Percentiles rank a stretch among this genome's conserved stretches.
phyloP scores from a whole-genome alignment of 1,140 invertebrate species.

The Acromyrmex charruanus region DNA sequence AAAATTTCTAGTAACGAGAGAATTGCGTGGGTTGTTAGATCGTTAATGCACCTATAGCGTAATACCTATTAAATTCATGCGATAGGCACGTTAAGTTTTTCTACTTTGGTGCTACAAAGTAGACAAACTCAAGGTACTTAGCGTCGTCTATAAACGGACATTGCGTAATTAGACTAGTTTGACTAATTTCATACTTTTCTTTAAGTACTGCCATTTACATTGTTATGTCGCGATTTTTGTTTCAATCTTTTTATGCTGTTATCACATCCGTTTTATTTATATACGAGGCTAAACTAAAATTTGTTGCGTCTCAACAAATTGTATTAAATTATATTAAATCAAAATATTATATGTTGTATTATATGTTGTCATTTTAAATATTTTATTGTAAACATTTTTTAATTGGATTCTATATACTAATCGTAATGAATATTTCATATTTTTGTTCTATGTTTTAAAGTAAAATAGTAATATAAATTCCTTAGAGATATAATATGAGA shows the following conservation, averaged over 20 bases:
- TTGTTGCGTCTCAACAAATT: neutral
- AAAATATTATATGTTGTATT: neutral
- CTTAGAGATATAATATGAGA: neutral
- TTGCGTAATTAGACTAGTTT: slow-evolving; percentile 12
- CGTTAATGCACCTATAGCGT: neutral
- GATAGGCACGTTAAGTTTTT: slow-evolving; percentile 21
- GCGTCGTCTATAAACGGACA: slow-evolving; percentile 34
- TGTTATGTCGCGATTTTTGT: neutral
- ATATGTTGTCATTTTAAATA: neutral
- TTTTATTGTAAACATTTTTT: neutral
- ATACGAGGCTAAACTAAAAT: neutral
- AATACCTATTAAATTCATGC: slow-evolving; percentile 16
- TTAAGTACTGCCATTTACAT: neutral
- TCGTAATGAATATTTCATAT: neutral
- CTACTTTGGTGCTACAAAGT: slow-evolving; percentile 1
- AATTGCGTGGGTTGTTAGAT: neutral
- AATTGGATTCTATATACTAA: neutral
- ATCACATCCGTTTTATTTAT: neutral
- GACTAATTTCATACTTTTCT: slow-evolving; percentile 24
- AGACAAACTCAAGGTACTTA: slow-evolving; percentile 5
- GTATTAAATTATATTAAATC: neutral
- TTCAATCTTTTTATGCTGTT: slow-evolving; percentile 6
- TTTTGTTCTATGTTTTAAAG: neutral
- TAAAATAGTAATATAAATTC: neutral
- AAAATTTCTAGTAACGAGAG: slow-evolving; percentile 6